phyloP scores from a whole-genome alignment of 2,888 invertebrate species.

The Perizoma affinitatum region DNA sequence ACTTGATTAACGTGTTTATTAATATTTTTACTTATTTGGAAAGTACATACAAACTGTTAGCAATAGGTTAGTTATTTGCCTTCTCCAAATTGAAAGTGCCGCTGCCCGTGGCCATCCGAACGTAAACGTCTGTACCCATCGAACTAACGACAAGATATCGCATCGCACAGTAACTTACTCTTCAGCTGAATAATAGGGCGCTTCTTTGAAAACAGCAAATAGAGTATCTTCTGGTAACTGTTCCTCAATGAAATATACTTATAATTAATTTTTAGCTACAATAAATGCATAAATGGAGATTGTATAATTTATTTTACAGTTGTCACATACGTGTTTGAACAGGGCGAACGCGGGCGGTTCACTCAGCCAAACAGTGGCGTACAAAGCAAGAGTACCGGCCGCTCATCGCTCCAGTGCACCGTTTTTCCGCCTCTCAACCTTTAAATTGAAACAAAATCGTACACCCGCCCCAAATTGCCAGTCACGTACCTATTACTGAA shows the following conservation, averaged over 20 bases:
- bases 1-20: no score
- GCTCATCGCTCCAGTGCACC: slow-evolving; percentile 66
- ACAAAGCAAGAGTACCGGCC: slow-evolving; percentile 69
- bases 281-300: slow-evolving; percentile 43
- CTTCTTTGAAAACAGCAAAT: slow-evolving; percentile 40
- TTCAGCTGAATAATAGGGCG: slow-evolving; percentile 36
- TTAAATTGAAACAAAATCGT: slow-evolving; percentile 74
- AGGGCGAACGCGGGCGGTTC: slow-evolving; percentile 47
- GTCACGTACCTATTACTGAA: slow-evolving; percentile 25
- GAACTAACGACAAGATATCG: slow-evolving; percentile 61
- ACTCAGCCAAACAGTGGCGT: slow-evolving; percentile 63
- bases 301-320: slow-evolving; percentile 52
- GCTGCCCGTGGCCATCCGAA: slow-evolving; percentile 34
- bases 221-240: slow-evolving; percentile 20
- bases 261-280: slow-evolving; percentile 30
- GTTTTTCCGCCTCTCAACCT: slow-evolving; percentile 69
- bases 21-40: slow-evolving; percentile 1
- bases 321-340: slow-evolving; percentile 48
- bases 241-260: background rate
- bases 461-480: slow-evolving; percentile 53
- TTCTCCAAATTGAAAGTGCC: slow-evolving; percentile 27
- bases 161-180: slow-evolving; percentile 60
- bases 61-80: slow-evolving; percentile 17
- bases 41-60: slow-evolving; percentile 1
- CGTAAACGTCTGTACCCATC: slow-evolving; percentile 45